Base-by-base conservation (phyloP, 2,113 vertebrate genomes). In the Cyprinodon brontotheroides region DNA sequence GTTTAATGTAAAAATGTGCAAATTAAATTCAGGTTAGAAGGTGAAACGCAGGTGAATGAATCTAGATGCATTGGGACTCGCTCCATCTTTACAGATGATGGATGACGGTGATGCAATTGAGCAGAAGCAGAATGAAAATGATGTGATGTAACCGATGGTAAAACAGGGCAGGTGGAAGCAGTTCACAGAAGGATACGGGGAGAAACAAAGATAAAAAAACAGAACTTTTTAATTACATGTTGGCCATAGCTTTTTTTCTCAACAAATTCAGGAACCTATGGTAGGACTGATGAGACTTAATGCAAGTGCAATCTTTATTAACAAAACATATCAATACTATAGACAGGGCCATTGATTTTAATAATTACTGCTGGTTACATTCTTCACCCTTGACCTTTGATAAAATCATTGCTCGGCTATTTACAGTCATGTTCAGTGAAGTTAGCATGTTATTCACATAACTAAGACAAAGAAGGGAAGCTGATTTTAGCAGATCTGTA, bases 81-180 rank as follows among this genome's bases (percentile, higher is more conserved):
- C 22, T 20, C 17, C 15, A 29, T 60, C 37, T 63, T 17, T 17
- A 15, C 43, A 29, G n/a, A 66, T 41, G 43, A 47, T 61, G 20
- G 53, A 14, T 48, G 40, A 75, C 20, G 36, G 29, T 10, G 40
- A 36, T 63, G 60, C 38, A 68, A 47, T 50, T 65, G 65, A 48
- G 45, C 22, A 37, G 22, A 43, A 38, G 40, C 20, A 5, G 13
- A 36, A 43, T 8, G n/a, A 65, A 48, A 15, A 45, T 50, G 3
- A 41, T 6, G n/a, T 66, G 78, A 74, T 53, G 79, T 3, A 14
- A 63, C 57, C 17, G 29, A 63, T 11, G 17, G 72, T 57, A 66
- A 75, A 3, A 22, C 38, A 29, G 50, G 38, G 41, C 47, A 38
- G 65, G 70, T 45, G 12, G 65, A 61, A 20, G 45, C 48, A n/a